A percentile compares a stretch with the other conserved stretches of the same genome.
Conservation (phyloP, 2,888 invertebrate genomes). For the Chaetogeoica ovagalla region DNA sequence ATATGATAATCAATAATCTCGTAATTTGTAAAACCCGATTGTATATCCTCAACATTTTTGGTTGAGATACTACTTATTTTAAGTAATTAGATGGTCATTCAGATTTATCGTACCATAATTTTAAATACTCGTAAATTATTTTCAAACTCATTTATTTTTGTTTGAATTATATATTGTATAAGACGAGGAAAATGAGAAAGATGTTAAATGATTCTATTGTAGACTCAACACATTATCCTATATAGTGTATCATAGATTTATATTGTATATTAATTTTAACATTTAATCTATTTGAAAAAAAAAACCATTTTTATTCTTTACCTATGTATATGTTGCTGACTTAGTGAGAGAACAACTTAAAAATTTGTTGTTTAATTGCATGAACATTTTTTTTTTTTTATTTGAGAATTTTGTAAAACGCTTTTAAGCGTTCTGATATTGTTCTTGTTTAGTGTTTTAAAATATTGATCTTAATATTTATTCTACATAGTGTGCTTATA, state of each 20-base stretch:
- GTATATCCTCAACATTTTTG: constrained; percentile 11
- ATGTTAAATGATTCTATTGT: constrained; percentile 26
- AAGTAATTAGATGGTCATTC: constrained; percentile 22
- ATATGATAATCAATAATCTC: constrained; percentile 41
- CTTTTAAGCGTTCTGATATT: constrained; percentile 9
- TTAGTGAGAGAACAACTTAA: constrained; percentile 39
- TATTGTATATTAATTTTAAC: constrained; percentile 34
- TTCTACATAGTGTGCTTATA: constrained; percentile 38
- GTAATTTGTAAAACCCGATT: constrained; percentile 22
- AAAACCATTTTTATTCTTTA: constrained; percentile 16
- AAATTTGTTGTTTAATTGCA: constrained; percentile 44
- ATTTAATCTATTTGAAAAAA: constrained; percentile 44
- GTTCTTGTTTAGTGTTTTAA: constrained; percentile 48
- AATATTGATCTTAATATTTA: constrained; percentile 46
- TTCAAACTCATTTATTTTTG: constrained; percentile 24
- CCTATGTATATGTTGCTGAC: constrained; percentile 27
- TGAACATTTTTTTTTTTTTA: constrained; percentile 28
- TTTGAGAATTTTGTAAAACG: constrained; percentile 28
- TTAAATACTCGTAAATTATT: constrained; percentile 32
- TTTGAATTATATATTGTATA: constrained; percentile 26
- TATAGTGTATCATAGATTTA: constrained; percentile 42
- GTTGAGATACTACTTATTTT: constrained; percentile 25
- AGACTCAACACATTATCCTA: constrained; percentile 47
- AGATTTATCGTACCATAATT: constrained; percentile 21
- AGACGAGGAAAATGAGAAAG: constrained; percentile 21